Percentiles rank a stretch among this genome's conserved stretches.
Evolutionary conservation across 2,113 vertebrate species (phyloP).

Genomic region (Dasyurus viverrinus): DNA sequence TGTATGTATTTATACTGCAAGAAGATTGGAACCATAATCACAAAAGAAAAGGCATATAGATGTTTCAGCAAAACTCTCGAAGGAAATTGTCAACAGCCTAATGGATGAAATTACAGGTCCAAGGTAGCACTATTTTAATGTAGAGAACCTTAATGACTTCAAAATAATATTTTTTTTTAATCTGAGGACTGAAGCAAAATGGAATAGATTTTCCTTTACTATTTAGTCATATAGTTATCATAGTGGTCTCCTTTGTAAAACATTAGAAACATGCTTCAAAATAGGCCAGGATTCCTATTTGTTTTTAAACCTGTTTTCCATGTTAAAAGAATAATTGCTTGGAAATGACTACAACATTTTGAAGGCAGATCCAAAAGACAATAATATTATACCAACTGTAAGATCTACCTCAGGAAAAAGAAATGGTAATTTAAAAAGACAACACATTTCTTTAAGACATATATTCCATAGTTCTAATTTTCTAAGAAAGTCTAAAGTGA

Average conservation of each 20-base stretch:
- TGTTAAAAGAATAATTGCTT: slow-evolving; percentile 59
- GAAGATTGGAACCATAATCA: neutral
- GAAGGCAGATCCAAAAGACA: slow-evolving; percentile 58
- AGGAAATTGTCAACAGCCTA: neutral
- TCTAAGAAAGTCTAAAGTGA: neutral
- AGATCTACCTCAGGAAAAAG: slow-evolving; percentile 41
- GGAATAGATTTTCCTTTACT: slow-evolving; percentile 68
- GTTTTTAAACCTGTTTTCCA: slow-evolving; percentile 71
- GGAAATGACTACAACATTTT: slow-evolving; percentile 60
- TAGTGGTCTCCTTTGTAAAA: slow-evolving; percentile 71
- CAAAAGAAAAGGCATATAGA: neutral
- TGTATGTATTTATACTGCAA: neutral
- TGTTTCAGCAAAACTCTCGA: neutral
- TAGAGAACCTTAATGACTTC: slow-evolving; percentile 62
- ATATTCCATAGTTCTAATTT: neutral
- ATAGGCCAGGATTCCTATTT: slow-evolving; percentile 61
- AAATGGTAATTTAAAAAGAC: neutral
- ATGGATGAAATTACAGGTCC: neutral
- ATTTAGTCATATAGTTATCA: slow-evolving; percentile 68
- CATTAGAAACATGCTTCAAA: slow-evolving; percentile 65
- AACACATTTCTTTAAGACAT: neutral
- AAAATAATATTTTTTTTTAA: slow-evolving; percentile 68
- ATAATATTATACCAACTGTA: slow-evolving; percentile 58
- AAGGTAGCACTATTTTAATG: neutral
- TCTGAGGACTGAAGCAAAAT: slow-evolving; percentile 59